Percentiles rank a stretch among this genome's conserved stretches.
phyloP scores from a whole-genome alignment of 2,888 invertebrate species.

The Morpho deidamia region DNA sequence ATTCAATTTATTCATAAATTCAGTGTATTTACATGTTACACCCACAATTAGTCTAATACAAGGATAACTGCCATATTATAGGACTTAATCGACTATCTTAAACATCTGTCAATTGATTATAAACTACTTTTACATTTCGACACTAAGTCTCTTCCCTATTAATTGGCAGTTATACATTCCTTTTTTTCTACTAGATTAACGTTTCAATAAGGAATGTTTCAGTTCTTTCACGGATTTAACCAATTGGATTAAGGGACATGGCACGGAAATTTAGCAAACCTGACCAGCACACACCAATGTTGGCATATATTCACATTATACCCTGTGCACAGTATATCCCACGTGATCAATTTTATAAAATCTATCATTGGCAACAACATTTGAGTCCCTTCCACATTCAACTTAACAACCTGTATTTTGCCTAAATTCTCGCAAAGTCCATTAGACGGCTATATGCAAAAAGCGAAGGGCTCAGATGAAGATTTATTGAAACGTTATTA shows the following conservation, averaged over 20 bases:
- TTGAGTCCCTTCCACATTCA: constrained; percentile 62
- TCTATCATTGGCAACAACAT: constrained; percentile 65
- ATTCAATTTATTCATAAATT: constrained; percentile 70
- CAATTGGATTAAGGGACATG: constrained; percentile 68
- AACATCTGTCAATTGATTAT: constrained; percentile 15
- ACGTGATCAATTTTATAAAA: constrained; percentile 65
- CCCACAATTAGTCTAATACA: constrained; percentile 53
- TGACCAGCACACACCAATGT: constrained; percentile 35
- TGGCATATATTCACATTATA: constrained; percentile 63
- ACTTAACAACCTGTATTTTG: constrained; percentile 55
- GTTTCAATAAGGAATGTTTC: constrained; percentile 61
- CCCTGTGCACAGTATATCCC: constrained; percentile 72
- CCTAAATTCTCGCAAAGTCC: constrained; percentile 45
- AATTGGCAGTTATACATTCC: constrained; percentile 63
- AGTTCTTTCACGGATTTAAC: constrained; percentile 55
- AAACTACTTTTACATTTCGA: constrained; percentile 15
- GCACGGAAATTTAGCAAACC: constrained; percentile 51
- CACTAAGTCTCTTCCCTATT: constrained; percentile 32
- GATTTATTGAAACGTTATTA: constrained; percentile 43
- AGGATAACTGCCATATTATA: constrained; percentile 60
- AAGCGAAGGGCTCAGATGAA: constrained; percentile 40
- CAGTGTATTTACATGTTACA: constrained; percentile 69
- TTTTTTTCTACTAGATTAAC: constrained; percentile 44
- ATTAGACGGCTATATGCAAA: constrained; percentile 36
- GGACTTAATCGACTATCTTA: constrained; percentile 27